Conservation (phyloP, 2,797 vertebrate species). For the Sebastiscus albofasciatus region DNA sequence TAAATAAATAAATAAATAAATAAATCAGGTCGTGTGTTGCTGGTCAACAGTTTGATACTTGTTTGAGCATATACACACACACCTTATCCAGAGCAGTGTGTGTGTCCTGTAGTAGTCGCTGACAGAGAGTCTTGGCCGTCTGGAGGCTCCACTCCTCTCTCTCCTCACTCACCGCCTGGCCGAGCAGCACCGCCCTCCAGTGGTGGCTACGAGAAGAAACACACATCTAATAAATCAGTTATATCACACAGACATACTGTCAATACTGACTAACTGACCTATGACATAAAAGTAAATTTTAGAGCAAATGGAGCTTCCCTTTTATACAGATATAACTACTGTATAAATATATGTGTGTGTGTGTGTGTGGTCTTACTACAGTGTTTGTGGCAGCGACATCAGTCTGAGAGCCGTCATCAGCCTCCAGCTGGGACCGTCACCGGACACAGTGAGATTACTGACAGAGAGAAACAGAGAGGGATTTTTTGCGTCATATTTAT, state of each 20-base stretch:
- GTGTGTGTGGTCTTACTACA: conserved; percentile 82
- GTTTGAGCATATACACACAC: conserved; percentile 54
- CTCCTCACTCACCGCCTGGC: conserved; percentile 82
- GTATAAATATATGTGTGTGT: neutral
- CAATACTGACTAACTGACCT: neutral
- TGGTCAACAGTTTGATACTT: neutral
- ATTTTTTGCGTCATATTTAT: neutral
- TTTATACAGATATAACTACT: neutral
- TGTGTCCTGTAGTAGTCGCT: conserved; percentile 78
- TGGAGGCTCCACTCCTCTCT: conserved; percentile 81
- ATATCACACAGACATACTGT: neutral
- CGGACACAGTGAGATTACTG: conserved; percentile 91
- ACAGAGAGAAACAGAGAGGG: neutral
- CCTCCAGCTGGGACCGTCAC: conserved; percentile 93
- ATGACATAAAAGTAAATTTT: neutral
- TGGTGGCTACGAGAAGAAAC: conserved; percentile 74
- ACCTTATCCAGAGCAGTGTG: conserved; percentile 84
- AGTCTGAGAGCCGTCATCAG: conserved; percentile 88
- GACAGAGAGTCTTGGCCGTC: conserved; percentile 81
- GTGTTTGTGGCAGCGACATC: conserved; percentile 82
- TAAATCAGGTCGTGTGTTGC: neutral
- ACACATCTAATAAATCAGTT: neutral
- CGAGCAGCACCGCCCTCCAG: conserved; percentile 89
- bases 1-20: neutral
- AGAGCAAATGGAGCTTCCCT: neutral